phyloP scores from a whole-genome alignment of 1,140 invertebrate species.

The Cotesia vestalis region DNA sequence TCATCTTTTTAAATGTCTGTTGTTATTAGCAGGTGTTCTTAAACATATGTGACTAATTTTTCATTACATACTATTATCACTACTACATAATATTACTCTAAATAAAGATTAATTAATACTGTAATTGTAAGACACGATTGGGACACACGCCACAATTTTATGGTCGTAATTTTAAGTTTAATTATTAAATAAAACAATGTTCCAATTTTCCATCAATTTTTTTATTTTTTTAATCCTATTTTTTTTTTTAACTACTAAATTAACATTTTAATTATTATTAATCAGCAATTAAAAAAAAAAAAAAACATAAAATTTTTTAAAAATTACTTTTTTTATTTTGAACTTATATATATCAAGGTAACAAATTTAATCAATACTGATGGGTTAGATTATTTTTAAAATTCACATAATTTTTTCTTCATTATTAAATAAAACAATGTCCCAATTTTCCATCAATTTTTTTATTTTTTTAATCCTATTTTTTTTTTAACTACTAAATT shows the following conservation, averaged over 20 bases:
- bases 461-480: constrained; percentile 13
- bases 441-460: not conserved
- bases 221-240: constrained; percentile 14
- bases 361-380: constrained; percentile 10
- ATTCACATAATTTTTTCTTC: constrained; percentile 2
- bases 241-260: not conserved
- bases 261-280: too few relatives aligned
- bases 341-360: not conserved
- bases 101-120: not conserved
- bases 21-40: too few relatives aligned
- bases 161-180: not conserved
- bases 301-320: not conserved
- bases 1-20: too few relatives aligned
- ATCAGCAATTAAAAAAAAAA: not conserved
- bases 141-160: not conserved
- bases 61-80: too few relatives aligned
- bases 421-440: not conserved
- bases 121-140: constrained; percentile 1
- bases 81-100: not conserved
- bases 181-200: not conserved
- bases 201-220: not conserved
- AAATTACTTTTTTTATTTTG: not conserved
- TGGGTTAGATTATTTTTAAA: constrained; percentile 1
- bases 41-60: not conserved
- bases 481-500: not conserved